Evolutionary conservation across 2,888 invertebrate genomes (phyloP).

Genomic region (Copidosoma aretas): DNA sequence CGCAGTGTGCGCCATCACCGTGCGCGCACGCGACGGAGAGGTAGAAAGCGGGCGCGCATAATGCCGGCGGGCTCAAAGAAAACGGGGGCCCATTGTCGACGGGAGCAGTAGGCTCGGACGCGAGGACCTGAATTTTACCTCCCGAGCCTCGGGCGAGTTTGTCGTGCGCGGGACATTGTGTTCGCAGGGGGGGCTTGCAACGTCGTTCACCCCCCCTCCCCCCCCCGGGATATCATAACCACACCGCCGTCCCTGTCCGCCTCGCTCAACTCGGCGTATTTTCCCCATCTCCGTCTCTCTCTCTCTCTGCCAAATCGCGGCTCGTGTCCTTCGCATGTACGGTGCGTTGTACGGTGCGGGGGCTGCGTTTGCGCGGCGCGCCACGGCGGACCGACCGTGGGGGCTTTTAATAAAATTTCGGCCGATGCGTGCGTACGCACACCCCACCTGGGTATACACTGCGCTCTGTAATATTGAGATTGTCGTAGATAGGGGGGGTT

Average conservation of each 20-base stretch:
- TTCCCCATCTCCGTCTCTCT: conserved; percentile 7
- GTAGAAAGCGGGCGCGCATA: conserved; percentile 5
- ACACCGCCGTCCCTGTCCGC: background rate
- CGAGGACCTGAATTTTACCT: conserved; percentile 30
- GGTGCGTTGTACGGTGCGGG: too few relatives aligned
- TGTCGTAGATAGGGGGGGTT: too few relatives aligned
- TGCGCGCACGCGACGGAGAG: too few relatives aligned
- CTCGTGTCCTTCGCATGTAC: too few relatives aligned
- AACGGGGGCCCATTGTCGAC: conserved; percentile 34
- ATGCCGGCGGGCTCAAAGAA: conserved; percentile 30
- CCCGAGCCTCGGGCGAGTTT: conserved; percentile 24
- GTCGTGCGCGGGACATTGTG: conserved; percentile 33
- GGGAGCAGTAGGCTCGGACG: conserved; percentile 7
- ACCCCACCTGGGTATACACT: too few relatives aligned
- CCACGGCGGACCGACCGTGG: too few relatives aligned
- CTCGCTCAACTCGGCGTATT: conserved; percentile 5
- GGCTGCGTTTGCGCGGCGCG: too few relatives aligned
- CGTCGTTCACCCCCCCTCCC: background rate
- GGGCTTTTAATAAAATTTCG: too few relatives aligned
- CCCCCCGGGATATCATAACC: too few relatives aligned
- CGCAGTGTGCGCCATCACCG: background rate
- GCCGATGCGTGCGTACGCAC: too few relatives aligned
- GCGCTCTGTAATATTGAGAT: too few relatives aligned
- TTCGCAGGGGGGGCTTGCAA: conserved; percentile 6
- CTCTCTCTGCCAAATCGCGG: background rate